Evolutionary conservation across 2,797 vertebrate genomes (phyloP), one percentile per base, ranked within the genome.

Genomic region (Sphenopsis melanotis): DNA sequence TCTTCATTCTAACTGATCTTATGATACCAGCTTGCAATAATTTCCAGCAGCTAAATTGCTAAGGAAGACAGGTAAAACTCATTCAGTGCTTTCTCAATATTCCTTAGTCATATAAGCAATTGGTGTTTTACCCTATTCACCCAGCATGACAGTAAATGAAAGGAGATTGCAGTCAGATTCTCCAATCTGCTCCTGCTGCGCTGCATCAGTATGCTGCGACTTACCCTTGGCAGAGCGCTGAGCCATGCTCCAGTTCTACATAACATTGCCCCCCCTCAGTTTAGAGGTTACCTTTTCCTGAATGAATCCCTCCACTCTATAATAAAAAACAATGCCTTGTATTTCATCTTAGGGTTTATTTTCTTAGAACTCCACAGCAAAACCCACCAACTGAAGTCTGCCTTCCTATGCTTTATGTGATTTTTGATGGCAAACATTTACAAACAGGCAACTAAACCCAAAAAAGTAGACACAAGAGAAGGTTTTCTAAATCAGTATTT

Each of bases 1-100:
- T 87, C 79, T 83, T 93, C 50, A 89, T 75, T 68, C 79, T 52
- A 42, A 72, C 46, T 90, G 75, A 90, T 93, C 69, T 80, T 89
- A 78, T 8, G 36, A 85, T 78, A 69, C 49, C 18, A 65, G 42
- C 37, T 83, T 11, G 2, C 50, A 88, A 69, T 82, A 89, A 87
- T 59, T 92, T 92, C 94, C 87, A 95, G 84, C 87, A 89, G 92
- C 84, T 94, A 95, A 95, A 95, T 78, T 95, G 71, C 92, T 83
- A 49, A 24, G 29, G 23, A 94, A 87, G 60, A 83, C 53, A 85
- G 49, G 56, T 87, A 70, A 87, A 93, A 93, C 68, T 80, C 75
- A 93, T 83, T 85, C 75, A 85, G 29, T 53, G 41, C 52, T 77
- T 69, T 42, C 86, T 76, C 87, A 71, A 59, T 71, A 92, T 89